These are phyloP conservation scores for Trachurus trachurus DNA, from an alignment of 2,797 vertebrate species.

Conservation along the genomic window DNA sequence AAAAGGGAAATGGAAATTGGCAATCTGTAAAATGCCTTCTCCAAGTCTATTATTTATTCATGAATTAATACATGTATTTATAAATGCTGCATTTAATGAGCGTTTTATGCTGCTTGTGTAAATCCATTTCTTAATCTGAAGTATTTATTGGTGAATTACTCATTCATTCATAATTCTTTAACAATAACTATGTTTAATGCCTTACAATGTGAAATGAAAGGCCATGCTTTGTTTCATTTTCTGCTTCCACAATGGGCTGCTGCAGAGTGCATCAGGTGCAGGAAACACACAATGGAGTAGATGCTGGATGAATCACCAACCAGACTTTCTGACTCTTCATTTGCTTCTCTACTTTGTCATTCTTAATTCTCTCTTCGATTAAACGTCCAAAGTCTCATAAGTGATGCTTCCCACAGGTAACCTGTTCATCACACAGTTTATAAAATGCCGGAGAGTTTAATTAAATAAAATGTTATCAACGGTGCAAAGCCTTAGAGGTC, in stretches of 20 bases:
- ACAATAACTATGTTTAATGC: too few species aligned
- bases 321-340: not conserved
- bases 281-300: slow-evolving; percentile 10
- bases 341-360: not conserved
- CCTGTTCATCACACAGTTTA: not conserved
- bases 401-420: not conserved
- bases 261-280: slow-evolving; percentile 58
- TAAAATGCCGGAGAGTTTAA: slow-evolving; percentile 14
- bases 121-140: too few species aligned
- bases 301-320: not conserved
- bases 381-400: not conserved
- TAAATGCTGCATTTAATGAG: too few species aligned
- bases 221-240: slow-evolving; percentile 39
- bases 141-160: too few species aligned
- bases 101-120: too few species aligned
- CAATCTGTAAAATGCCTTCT: too few species aligned
- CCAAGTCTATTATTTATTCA: too few species aligned
- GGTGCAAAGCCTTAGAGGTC: not conserved
- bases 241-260: slow-evolving; percentile 28
- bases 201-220: too few species aligned
- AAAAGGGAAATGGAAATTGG: too few species aligned
- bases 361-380: not conserved
- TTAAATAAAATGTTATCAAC: not conserved
- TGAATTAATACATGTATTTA: too few species aligned
- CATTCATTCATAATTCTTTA: too few species aligned